Base-by-base conservation (phyloP, 2,797 vertebrate genomes). In the Epinephelus coioides region DNA sequence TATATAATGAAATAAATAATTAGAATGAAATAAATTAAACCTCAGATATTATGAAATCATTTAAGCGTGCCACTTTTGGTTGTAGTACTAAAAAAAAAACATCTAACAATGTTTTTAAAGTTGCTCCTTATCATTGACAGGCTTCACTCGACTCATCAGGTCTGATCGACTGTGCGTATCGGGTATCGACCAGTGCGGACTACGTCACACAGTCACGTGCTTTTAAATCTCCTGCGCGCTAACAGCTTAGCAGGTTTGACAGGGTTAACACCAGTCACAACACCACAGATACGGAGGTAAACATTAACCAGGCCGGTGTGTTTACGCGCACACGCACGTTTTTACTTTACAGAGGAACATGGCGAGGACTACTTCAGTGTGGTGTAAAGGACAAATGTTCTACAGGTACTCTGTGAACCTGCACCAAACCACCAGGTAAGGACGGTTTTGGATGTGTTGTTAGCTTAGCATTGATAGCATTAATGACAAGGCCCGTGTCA, bases 241-340 rank as follows among this genome's bases (percentile, higher is more conserved):
- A 18, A 46, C 50, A 4, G 2, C 3, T 61, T 12, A 44, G 55
- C 72, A 46, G 17, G 6, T 21, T 47, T 27, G 17, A 19, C 49
- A 12, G 23, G 57, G 21, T 55, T 46, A 47, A 17, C 2, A 47
- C 19, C 30, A 10, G 56, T 61, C 34, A 71, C 47, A 51, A 34
- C 67, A 18, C 12, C 34, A 23, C 6, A 9, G n/a, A 46, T 3
- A 53, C 5, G 3, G 1, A 6, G 83, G 34, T 87, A 87, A 91
- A 91, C 73, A 91, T 93, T 93, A 92, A 92, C 92, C 51, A 17
- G 25, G 44, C 1, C 12, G 2, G 55, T 2, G 51, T 40, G 77
- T 62, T 59, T 50, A 54, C 30, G 17, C 47, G 75, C 78, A 81
- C 27, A 3, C 43, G 40, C 1, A 63, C 25, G 23, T 64, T 80